Evolutionary conservation across 2,888 invertebrate genomes (phyloP).

Genomic region (Amphipyra tragopoginis): DNA sequence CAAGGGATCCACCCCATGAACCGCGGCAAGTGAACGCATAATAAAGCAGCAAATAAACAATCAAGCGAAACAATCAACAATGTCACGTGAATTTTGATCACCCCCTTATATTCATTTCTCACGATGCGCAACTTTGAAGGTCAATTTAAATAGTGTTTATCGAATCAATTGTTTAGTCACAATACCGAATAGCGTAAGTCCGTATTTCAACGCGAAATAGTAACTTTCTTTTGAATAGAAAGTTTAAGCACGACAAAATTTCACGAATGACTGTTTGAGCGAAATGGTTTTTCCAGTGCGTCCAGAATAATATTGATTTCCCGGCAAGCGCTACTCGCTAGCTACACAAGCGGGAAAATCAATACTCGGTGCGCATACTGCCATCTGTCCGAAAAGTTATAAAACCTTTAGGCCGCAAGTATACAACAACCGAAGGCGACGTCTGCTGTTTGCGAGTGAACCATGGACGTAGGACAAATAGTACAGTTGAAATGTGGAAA

Average conservation of each 20-base stretch:
- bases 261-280: slow-evolving; percentile 62
- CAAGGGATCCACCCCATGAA: slow-evolving; percentile 86
- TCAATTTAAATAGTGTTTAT: slow-evolving; percentile 47
- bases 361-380: slow-evolving; percentile 77
- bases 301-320: slow-evolving; percentile 83
- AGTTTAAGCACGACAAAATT: slow-evolving; percentile 51
- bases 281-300: slow-evolving; percentile 76
- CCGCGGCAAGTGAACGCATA: slow-evolving; percentile 86
- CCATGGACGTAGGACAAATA: slow-evolving; percentile 8
- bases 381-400: slow-evolving; percentile 71
- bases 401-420: slow-evolving; percentile 19
- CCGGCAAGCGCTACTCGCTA: slow-evolving; percentile 61
- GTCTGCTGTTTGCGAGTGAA: slow-evolving; percentile 1
- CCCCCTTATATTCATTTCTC: slow-evolving; percentile 75
- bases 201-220: slow-evolving; percentile 31
- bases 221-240: slow-evolving; percentile 19
- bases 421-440: neutral
- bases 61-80: slow-evolving; percentile 83
- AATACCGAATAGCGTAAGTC: slow-evolving; percentile 19
- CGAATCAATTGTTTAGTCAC: slow-evolving; percentile 34
- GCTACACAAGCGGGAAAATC: slow-evolving; percentile 74
- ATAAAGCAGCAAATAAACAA: slow-evolving; percentile 86
- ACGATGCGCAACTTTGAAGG: slow-evolving; percentile 61
- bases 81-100: slow-evolving; percentile 79
- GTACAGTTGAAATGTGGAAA: slow-evolving; percentile 9